Base-by-base conservation (phyloP, 2,888 invertebrate species). In the Cosmorhoe ocellata region DNA sequence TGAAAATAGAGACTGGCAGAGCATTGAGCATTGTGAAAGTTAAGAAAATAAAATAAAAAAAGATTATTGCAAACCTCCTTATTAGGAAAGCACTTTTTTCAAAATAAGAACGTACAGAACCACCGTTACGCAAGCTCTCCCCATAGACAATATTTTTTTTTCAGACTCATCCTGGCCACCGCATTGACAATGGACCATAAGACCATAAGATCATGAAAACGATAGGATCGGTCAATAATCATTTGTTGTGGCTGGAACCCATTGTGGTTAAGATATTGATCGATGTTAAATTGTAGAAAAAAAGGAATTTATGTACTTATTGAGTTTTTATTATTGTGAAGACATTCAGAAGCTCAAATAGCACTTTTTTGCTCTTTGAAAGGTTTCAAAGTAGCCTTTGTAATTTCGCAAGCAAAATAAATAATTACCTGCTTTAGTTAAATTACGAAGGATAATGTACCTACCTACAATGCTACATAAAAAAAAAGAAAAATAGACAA, bases 181-280 rank as follows among this genome's bases (percentile, higher is more conserved):
- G 30, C 40, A 36, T 36, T 42, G 64, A 84, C 83, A 82, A 84
- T 82, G 68, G 71, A 67, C 69, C 72, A 76, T 77, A 79, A 79
- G 78, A 77, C 74, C 74, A 76, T 77, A 79, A 79, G 78, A 77
- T 74, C 74, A 74, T 75, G 77, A 79, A 18, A 80, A 68, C 76
- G 85, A 85, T 86, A 84, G 69, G 73, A 81, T 82, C 81, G 79
- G 68, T 79, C 81, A 81, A 81, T 78, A 81, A 79, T 77, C 75
- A 71, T 69, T 71, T 79, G 76, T 77, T 76, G 81, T 79, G 79
- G 81, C 74, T 61, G 37, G 28, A 44, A 53, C 58, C 66, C 71
- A 77, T 80, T 83, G 79, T 82, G 71, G 73, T 69, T 49, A 74
- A 36, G 76, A 79, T 81, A 78, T 71, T 69, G 70, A 81, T 80